Evolutionary conservation across 2,113 vertebrate species (phyloP).

Genomic region (Pongo pygmaeus): DNA sequence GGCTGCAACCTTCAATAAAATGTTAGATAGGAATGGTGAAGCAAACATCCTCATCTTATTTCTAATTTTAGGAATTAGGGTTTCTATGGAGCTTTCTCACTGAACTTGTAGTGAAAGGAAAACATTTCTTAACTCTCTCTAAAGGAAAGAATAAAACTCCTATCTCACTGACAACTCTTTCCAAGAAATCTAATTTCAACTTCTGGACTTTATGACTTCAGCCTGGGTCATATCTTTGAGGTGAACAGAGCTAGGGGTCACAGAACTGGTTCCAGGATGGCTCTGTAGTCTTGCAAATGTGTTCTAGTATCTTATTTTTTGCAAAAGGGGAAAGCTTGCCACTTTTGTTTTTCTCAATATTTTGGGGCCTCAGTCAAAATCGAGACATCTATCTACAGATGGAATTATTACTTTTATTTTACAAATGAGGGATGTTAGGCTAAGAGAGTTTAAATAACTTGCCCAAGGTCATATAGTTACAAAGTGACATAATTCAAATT

Average conservation of each 20-base stretch:
- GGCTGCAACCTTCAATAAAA: not conserved
- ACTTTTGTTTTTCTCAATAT: not conserved
- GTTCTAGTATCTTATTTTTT: not conserved
- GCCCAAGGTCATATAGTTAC: not conserved
- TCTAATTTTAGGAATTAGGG: not conserved
- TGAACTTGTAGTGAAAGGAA: not conserved
- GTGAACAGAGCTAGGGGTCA: not conserved
- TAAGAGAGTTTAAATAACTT: constrained; percentile 5
- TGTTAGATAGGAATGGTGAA: not conserved
- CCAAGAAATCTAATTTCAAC: not conserved
- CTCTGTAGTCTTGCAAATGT: not conserved
- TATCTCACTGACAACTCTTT: not conserved
- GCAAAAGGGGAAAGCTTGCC: not conserved
- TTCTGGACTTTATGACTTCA: not conserved
- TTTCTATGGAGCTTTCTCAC: not conserved
- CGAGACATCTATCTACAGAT: not conserved
- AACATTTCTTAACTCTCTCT: not conserved
- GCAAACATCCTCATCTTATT: not conserved
- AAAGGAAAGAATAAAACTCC: not conserved
- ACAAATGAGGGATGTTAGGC: not conserved
- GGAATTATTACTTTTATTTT: not conserved
- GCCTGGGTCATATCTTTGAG: not conserved
- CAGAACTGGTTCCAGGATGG: not conserved
- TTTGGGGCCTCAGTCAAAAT: not conserved
- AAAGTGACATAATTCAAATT: not conserved